Evolutionary conservation across 1,140 invertebrate species (phyloP), one percentile per base, ranked within the genome.

Genomic region (Meloidogyne hapla): DNA sequence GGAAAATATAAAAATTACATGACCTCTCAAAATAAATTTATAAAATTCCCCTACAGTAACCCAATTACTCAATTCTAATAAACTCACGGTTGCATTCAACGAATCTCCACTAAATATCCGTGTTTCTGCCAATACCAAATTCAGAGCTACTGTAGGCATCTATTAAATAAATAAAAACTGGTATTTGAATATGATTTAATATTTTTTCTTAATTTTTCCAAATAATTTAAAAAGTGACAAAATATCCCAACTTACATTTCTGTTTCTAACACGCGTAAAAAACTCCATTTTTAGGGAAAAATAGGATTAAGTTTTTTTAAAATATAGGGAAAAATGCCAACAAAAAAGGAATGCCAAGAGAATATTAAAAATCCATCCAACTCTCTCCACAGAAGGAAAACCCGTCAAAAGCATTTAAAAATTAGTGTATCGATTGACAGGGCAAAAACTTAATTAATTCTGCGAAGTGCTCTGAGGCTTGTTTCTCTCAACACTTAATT

Each of bases 101-200:
- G 28, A 76, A 23, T 85, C 83, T 18, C 85, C 84, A 42, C 78
- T 85, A 72, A 79, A 83, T 75, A 85, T 67, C 69, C 79, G 63
- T 23, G 79, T 70, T 74, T 87, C 83, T 2, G 71, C 69, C 18
- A 85, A 62, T 0, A 83, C 82, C 25, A 85, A 68, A 74, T 85
- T 85, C 33, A 85, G 45, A 33, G 79, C 77, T 10, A 85, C 76
- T 6, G 84, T 78, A 9, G 83, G 85, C 83, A 85, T 84, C 83
- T 85, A 64, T 12, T 13, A 64, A 42, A 61, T 6, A 38, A 63
- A n/a, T n/a, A n/a, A n/a, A n/a, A n/a, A n/a, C n/a, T n/a, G n/a
- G 18, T 56, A 18, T 18, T 18, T n/a, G n/a, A n/a, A n/a, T n/a
- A n/a, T 56, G n/a, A n/a, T n/a, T 21, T 56, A 4, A 18, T 48